A percentile compares a stretch with the other conserved stretches of the same genome.
These are phyloP conservation scores for Hemistola chrysoprasaria DNA, from an alignment of 2,888 invertebrate species.

Conservation along the genomic window DNA sequence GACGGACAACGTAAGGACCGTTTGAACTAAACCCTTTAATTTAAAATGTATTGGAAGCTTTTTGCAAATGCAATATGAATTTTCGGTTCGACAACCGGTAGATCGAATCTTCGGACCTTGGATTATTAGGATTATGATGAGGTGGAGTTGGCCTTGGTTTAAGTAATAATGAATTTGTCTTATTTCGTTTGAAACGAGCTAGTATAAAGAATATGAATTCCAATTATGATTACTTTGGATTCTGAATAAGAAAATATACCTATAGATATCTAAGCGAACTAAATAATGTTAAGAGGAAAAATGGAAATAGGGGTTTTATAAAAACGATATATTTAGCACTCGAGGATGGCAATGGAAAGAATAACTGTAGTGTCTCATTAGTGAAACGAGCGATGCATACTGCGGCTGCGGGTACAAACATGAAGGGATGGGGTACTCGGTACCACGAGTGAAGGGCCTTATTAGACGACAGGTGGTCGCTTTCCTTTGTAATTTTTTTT, in stretches of 20 bases:
- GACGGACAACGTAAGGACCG: slow-evolving; percentile 40
- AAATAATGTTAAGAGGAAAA: no score
- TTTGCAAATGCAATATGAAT: slow-evolving; percentile 47
- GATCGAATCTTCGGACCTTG: slow-evolving; percentile 42
- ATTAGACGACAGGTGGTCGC: slow-evolving; percentile 35
- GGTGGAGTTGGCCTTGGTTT: no score
- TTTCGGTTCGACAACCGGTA: slow-evolving; percentile 49
- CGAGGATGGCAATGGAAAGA: slow-evolving; percentile 40
- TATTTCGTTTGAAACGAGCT: no score
- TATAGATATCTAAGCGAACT: no score
- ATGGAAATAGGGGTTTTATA: slow-evolving; percentile 5
- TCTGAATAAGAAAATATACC: no score
- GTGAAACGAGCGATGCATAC: slow-evolving; percentile 48
- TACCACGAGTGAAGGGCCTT: slow-evolving; percentile 38
- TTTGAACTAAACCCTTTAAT: slow-evolving; percentile 45
- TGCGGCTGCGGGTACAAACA: slow-evolving; percentile 32
- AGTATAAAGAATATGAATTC: no score
- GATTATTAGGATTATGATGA: slow-evolving; percentile 19
- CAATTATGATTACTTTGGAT: no score
- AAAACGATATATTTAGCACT: slow-evolving; percentile 22
- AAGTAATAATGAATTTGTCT: no score
- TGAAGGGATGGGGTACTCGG: slow-evolving; percentile 32
- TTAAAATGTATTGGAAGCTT: slow-evolving; percentile 53
- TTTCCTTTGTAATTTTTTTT: slow-evolving; percentile 23
- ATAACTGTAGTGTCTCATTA: slow-evolving; percentile 56